These are phyloP conservation scores for Propsilocerus akamusi DNA, from an alignment of 1,140 invertebrate genomes.

Conservation along the genomic window DNA sequence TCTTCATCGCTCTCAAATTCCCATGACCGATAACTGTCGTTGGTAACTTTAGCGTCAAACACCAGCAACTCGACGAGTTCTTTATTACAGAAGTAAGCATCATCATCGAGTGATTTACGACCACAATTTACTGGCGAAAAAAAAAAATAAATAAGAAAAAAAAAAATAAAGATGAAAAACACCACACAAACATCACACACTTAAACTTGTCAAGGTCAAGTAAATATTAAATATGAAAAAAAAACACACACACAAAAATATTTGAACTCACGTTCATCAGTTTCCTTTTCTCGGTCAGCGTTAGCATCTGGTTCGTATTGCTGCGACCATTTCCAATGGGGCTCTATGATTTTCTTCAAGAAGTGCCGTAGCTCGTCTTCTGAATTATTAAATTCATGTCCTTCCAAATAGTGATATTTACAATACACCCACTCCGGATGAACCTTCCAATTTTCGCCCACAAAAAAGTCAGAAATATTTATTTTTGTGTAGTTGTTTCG, in stretches of 20 bases:
- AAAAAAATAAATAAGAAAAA: constrained; percentile 10
- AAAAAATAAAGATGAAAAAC: constrained; percentile 4
- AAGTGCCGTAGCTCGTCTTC: constrained; percentile 62
- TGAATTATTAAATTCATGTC: constrained; percentile 43
- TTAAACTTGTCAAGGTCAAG: neutral
- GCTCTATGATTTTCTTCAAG: constrained; percentile 35
- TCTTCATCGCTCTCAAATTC: constrained; percentile 30
- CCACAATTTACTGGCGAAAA: constrained; percentile 34
- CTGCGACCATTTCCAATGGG: constrained; percentile 35
- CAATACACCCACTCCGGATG: constrained; percentile 84
- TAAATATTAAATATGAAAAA: constrained; percentile 1
- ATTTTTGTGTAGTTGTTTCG: constrained; percentile 40
- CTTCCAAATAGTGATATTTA: constrained; percentile 64
- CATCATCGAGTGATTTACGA: constrained; percentile 34
- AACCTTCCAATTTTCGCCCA: constrained; percentile 57
- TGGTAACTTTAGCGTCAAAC: constrained; percentile 70
- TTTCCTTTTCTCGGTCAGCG: constrained; percentile 12
- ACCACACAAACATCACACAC: too few species aligned
- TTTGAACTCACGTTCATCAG: constrained; percentile 14
- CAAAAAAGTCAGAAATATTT: constrained; percentile 46
- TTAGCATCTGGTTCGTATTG: constrained; percentile 27
- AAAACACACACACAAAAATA: constrained; percentile 6
- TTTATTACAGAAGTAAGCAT: constrained; percentile 68
- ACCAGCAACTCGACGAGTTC: constrained; percentile 68
- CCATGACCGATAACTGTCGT: constrained; percentile 44